Conservation (phyloP, 2,797 vertebrate species). For the Esox lucius region DNA sequence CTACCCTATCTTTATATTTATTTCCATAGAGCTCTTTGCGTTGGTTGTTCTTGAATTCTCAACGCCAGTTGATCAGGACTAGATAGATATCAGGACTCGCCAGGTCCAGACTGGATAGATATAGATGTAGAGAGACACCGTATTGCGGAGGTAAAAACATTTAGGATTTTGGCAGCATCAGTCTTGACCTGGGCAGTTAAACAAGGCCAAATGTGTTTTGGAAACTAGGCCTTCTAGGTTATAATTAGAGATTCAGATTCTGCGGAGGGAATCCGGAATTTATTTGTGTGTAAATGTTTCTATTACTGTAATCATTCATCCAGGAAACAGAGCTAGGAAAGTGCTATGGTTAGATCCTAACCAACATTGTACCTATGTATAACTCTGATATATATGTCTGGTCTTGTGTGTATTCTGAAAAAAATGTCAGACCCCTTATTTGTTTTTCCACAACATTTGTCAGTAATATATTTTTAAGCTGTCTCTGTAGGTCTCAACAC, state of each 20-base stretch:
- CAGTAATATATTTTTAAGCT: constrained; percentile 12
- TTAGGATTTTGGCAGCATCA: too few species aligned
- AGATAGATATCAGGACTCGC: too few species aligned
- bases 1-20: constrained; percentile 16
- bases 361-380: background rate
- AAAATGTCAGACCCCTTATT: background rate
- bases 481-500: constrained; percentile 9
- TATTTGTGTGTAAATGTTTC: background rate
- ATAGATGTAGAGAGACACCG: background rate
- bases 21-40: constrained; percentile 13
- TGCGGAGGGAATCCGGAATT: background rate
- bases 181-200: background rate
- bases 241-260: background rate
- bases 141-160: background rate
- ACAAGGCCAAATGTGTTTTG: background rate
- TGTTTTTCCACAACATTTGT: background rate
- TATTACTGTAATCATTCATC: background rate
- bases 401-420: background rate
- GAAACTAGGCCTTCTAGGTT: background rate
- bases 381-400: background rate
- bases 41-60: background rate
- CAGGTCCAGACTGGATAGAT: background rate
- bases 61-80: background rate
- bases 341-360: background rate
- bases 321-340: background rate